Base-by-base conservation (phyloP, 2,888 invertebrate species). In the Frankliniella fusca region DNA sequence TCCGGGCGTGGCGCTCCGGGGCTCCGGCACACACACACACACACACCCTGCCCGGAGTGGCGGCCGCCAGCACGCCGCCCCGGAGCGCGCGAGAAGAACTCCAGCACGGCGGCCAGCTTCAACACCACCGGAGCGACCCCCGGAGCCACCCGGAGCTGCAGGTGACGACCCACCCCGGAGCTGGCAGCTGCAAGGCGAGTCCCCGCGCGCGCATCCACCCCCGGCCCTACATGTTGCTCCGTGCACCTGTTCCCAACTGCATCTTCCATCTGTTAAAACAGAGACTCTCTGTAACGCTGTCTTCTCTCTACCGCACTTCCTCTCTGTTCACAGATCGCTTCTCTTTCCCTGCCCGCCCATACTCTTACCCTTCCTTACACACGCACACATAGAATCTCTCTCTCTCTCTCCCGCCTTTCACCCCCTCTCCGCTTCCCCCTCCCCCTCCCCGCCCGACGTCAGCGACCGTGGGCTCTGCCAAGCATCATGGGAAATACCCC, bases 401-500 rank as follows among this genome's bases (percentile, higher is more conserved):
- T 79, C 61, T 70, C 54, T 81, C 80, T 81, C 76, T 82, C 82
- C 83, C 81, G 83, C 84, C 76, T 38, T 18, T 70, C 48, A 48
- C 76, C 54, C 49, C n/a, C 54, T 38, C 49, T 80, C 38, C 70
- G 20, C 80, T 15, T 15, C 61, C 50, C 20, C 76, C 80, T 49
- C 54, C 70, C 49, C 28, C 10, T 48, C 50, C 80, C 65, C 28
- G 20, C 80, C 50, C 49, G 5, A 38, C 38, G 38, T 38, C 38
- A 38, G 38, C 38, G 38, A 38, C 38, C 70, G 61, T 27, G 70
- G 23, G 12, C 80, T 83, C 84, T 85, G 85, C 85, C 85, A 86
- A 86, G 86, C 85, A 86, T 86, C 86, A 84, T 81, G 82, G 82
- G 83, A 84, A 83, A 83, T 82, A 82, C 81, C 48, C 54, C 0